Evolutionary conservation across 2,797 vertebrate species (phyloP).

Genomic region (Sebastes nivosus): DNA sequence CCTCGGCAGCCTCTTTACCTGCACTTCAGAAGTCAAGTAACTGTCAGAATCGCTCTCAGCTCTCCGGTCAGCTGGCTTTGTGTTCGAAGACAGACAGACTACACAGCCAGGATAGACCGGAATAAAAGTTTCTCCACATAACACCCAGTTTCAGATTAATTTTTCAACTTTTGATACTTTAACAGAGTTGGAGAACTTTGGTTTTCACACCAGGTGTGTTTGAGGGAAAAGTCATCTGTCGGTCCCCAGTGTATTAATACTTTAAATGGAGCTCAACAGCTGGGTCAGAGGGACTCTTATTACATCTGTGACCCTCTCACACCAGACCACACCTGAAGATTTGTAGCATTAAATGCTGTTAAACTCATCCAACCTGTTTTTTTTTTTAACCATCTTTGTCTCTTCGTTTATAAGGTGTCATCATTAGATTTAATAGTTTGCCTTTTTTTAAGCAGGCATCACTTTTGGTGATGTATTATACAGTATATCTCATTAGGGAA

Average conservation of each 20-base stretch:
- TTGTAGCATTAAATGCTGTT: conserved; percentile 45
- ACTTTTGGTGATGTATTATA: conserved; percentile 23
- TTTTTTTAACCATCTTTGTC: not conserved
- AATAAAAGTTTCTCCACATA: conserved; percentile 44
- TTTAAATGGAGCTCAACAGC: conserved; percentile 64
- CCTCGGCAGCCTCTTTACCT: conserved; percentile 6
- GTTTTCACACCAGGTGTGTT: conserved; percentile 40
- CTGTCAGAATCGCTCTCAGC: conserved; percentile 39
- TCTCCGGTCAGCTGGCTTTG: conserved; percentile 15
- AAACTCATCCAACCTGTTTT: conserved; percentile 12
- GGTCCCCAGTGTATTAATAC: conserved; percentile 62
- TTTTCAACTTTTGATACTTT: conserved; percentile 58
- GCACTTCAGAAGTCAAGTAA: conserved; percentile 29
- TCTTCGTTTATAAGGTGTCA: conserved; percentile 12
- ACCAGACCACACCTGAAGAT: conserved; percentile 53
- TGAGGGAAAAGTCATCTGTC: conserved; percentile 54
- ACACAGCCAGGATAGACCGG: not conserved
- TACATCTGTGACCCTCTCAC: conserved; percentile 73
- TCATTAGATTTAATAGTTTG: conserved; percentile 25
- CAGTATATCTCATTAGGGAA: conserved; percentile 50
- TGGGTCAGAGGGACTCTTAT: conserved; percentile 74
- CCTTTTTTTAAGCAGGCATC: conserved; percentile 15
- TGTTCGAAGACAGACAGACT: conserved; percentile 19
- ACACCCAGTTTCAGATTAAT: conserved; percentile 43
- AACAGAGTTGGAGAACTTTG: conserved; percentile 55